Evolutionary conservation across 2,888 invertebrate species (phyloP), one percentile per base, ranked within the genome.

Genomic region (Neocrepidodera transversa): DNA sequence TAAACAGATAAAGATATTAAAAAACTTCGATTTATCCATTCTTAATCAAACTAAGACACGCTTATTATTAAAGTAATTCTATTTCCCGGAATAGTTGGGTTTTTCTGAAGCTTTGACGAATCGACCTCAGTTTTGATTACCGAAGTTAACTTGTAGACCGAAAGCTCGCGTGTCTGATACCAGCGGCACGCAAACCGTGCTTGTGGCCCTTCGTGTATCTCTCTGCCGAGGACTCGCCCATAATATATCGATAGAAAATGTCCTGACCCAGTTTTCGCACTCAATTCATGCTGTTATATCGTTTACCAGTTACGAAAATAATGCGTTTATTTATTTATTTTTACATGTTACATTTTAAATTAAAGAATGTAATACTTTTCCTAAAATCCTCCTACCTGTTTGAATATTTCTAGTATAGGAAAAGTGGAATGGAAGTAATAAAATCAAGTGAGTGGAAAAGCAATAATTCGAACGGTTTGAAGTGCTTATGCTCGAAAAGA

Each of bases 241-340:
- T 57, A 59, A 58, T 67, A 67, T 67, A 66, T 66, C 65, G 66
- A 68, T 67, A 65, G 45, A 56, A 58, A 70, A 63, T 64, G 59
- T 61, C 56, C 62, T 70, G 67, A 68, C 70, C 68, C 64, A 68
- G 58, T 67, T 70, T 65, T 67, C 64, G 60, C 68, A 64, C 68
- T 62, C 64, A 60, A 55, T 57, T 49, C 53, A 43, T 51, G 40
- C 26, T 26, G 42, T 51, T 45, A 28, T 38, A 36, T 17, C 18
- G 35, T 45, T 51, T 28, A 35, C 53, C 36, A 43, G 32, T 43
- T 16, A 55, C 36, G 47, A 45, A 53, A 43, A 38, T 36, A 51
- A 51, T 47, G 36, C 38, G 42, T 38, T 28, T 40, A 10, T 10
- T n/a, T 16, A 18, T 42, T 20, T 20, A n/a, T 42, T 42, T 42